Conservation (phyloP, 2,797 vertebrate genomes). For the Aselliscus stoliczkanus region DNA sequence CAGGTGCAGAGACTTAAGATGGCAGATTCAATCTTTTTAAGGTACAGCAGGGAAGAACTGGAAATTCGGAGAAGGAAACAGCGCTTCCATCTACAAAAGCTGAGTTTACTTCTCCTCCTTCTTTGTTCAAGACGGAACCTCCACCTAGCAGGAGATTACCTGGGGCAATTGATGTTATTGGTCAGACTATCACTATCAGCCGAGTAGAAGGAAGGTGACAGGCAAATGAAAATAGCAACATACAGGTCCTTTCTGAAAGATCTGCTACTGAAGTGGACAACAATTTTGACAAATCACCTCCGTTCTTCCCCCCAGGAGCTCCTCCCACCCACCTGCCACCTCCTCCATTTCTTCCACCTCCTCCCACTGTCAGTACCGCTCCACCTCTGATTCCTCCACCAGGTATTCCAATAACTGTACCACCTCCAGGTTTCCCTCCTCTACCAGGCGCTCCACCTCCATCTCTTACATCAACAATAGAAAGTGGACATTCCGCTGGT, state of each 20-base stretch:
- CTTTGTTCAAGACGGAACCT: slow-evolving; percentile 88
- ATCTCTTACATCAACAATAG: slow-evolving; percentile 86
- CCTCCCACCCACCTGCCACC: slow-evolving; percentile 91
- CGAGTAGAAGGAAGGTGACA: slow-evolving; percentile 95
- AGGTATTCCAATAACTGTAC: too few species aligned
- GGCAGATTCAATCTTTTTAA: too few species aligned
- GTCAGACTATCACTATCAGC: slow-evolving; percentile 94
- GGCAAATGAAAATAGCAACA: slow-evolving; percentile 96
- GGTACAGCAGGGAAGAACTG: slow-evolving; percentile 98
- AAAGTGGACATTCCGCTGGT: slow-evolving; percentile 86
- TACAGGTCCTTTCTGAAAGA: slow-evolving; percentile 90
- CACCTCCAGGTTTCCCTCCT: slow-evolving; percentile 84
- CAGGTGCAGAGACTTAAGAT: too few species aligned
- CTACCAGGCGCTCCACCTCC: slow-evolving; percentile 85
- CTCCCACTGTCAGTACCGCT: slow-evolving; percentile 87
- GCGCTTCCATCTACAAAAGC: slow-evolving; percentile 83
- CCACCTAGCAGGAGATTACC: slow-evolving; percentile 87
- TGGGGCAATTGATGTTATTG: slow-evolving; percentile 96
- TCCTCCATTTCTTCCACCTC: slow-evolving; percentile 87
- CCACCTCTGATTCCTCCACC: slow-evolving; percentile 88
- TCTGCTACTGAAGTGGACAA: slow-evolving; percentile 85
- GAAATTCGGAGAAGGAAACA: slow-evolving; percentile 93
- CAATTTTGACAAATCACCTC: slow-evolving; percentile 86
- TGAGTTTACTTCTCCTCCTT: slow-evolving; percentile 92
- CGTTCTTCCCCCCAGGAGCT: slow-evolving; percentile 93